Evolutionary conservation across 2,888 invertebrate species (phyloP).

Genomic region (Sesia apiformis): DNA sequence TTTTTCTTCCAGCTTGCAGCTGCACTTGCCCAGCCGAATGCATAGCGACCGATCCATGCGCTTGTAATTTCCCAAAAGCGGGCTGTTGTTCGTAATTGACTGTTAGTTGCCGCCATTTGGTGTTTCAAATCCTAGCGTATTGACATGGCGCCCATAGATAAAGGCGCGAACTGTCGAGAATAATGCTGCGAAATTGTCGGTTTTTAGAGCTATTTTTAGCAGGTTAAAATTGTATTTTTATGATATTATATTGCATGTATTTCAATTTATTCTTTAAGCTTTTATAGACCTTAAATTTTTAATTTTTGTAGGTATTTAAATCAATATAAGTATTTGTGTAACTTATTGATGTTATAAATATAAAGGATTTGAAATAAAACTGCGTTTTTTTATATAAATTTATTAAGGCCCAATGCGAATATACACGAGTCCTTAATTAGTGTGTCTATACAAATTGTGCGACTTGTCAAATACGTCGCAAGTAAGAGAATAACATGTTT

Average conservation of each 20-base stretch:
- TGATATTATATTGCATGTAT: too few species aligned
- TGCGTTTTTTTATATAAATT: constrained; percentile 4
- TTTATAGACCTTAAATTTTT: background rate
- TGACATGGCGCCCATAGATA: constrained; percentile 11
- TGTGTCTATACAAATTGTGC: too few species aligned
- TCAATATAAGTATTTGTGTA: constrained; percentile 3
- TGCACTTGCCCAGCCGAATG: constrained; percentile 57
- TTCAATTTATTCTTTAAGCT: background rate
- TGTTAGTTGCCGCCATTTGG: constrained; percentile 22
- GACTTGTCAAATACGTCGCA: too few species aligned
- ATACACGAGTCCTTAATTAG: too few species aligned
- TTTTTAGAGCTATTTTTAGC: background rate
- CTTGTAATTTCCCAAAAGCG: constrained; percentile 54
- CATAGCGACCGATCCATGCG: constrained; percentile 58
- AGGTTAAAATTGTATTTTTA: too few species aligned
- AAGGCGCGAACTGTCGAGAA: background rate
- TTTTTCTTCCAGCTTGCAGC: constrained; percentile 37
- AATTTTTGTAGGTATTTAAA: background rate
- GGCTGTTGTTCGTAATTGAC: constrained; percentile 37
- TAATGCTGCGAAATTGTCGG: background rate
- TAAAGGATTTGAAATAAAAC: constrained; percentile 1
- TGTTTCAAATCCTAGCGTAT: constrained; percentile 35
- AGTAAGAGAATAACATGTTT: too few species aligned
- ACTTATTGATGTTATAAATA: background rate
- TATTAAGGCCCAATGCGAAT: constrained; percentile 8